Evolutionary conservation across 2,888 invertebrate genomes (phyloP), one percentile per base, ranked within the genome.

Genomic region (Elysia crispata): DNA sequence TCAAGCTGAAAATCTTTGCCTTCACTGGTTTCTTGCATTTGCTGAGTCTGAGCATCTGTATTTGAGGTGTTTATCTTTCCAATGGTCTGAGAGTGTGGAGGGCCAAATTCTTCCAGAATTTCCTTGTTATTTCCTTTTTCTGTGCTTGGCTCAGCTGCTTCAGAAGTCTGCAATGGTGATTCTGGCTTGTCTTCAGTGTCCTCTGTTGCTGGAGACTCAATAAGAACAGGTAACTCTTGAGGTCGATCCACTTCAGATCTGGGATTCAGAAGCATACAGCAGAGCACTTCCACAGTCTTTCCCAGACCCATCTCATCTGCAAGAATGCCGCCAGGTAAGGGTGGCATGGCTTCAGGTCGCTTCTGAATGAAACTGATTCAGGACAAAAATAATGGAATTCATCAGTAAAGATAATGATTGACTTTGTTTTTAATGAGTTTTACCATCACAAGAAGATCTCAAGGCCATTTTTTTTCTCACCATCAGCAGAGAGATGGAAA

Each of bases 291-390:
- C 0, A 96, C 95, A 0, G 96, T 96, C 93, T 96, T 96, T 0
- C 96, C 96, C 31, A 96, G 92, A 0, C 96, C 96, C 96, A 96
- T 96, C 92, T 96, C 96, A 91, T 96, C 96, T 1, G 95, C 95
- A 70, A 96, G 92, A 83, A 96, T 95, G 0, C 96, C 96, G 20
- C 95, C 95, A 0, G 93, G 94, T 11, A 94, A 92, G 25, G 93
- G 80, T 1, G 79, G 60, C 5, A 81, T 62, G 5, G 62, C 25
- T 1, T 90, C 62, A 0, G 94, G 94, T 77, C 90, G 90, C 54
- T 89, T 87, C 60, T 85, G 83, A 15, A 92, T 89, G 50, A 94
- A 83, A 82, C 91, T 90, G 81, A 13, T 79, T 81, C 49, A 66
- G 30, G 8, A 76, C 74, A 66, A 67, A 67, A 30, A 54, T 72